Evolutionary conservation across 92 coral and sea anemone species (phyloP), one percentile per base, ranked within the genome.

Genomic region (Pocillopora meandrina): DNA sequence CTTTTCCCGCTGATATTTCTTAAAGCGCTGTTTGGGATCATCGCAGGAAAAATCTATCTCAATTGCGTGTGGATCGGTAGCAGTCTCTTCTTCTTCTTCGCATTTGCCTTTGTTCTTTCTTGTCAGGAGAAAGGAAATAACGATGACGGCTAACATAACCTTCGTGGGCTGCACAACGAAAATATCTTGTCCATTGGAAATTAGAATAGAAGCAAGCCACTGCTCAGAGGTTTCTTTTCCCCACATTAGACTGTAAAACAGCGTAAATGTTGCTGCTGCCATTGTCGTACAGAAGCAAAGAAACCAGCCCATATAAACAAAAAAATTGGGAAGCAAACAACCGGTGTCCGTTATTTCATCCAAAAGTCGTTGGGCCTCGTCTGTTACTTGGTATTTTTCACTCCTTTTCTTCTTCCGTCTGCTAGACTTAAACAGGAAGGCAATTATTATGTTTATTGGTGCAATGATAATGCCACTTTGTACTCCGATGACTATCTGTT

Each of bases 231-330:
- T 66, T 14, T 85, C 90, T 18, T 85, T 86, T 8, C 92, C 92
- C 92, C 92, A 89, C 89, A 74, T 74, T 14, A 89, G 20, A 58
- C 92, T 89, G 87, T 89, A 90, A 35, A 90, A 88, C 63, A 87
- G 88, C 12, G 93, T 90, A 74, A 90, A 83, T 12, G 84, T 16
- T 14, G 91, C 91, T 1, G 91, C 87, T 20, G 89, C 77, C 56
- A 79, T 70, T 19, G 77, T 74, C 31, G 31, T 26, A 23, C n/a
- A n/a, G n/a, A n/a, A n/a, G n/a, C n/a, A n/a, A n/a, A n/a, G n/a
- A n/a, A n/a, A n/a, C n/a, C n/a, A n/a, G n/a, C n/a, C n/a, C n/a
- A n/a, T n/a, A n/a, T n/a, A n/a, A n/a, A n/a, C n/a, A n/a, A n/a
- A n/a, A n/a, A n/a, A n/a, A n/a, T n/a, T n/a, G n/a, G n/a, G n/a